A percentile compares a stretch with the other conserved stretches of the same genome.
These are phyloP conservation scores for Ephialtes manifestator DNA, from an alignment of 2,888 invertebrate species.

Conservation along the genomic window DNA sequence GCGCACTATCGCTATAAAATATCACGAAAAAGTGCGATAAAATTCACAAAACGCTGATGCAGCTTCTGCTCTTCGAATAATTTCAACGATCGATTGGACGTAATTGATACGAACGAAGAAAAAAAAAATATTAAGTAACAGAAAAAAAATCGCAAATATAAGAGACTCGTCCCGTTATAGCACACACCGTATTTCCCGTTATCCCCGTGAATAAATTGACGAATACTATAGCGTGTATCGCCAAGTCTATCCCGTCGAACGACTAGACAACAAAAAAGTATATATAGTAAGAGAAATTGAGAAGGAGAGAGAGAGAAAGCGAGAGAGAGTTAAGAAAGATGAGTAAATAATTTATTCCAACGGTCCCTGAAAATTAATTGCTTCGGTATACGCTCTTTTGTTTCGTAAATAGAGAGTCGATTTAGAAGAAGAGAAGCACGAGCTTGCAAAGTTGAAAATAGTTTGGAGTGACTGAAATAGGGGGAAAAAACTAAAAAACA, in stretches of 20 bases:
- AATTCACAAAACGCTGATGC: slow-evolving; percentile 29
- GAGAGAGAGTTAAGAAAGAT: slow-evolving; percentile 15
- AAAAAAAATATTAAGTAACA: slow-evolving; percentile 16
- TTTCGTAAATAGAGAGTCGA: slow-evolving; percentile 30
- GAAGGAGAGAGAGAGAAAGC: background rate
- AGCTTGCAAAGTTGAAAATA: slow-evolving; percentile 44
- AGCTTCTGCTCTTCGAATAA: slow-evolving; percentile 25
- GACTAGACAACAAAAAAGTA: slow-evolving; percentile 46
- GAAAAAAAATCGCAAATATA: slow-evolving; percentile 37
- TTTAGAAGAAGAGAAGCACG: slow-evolving; percentile 16
- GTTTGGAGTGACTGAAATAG: slow-evolving; percentile 27
- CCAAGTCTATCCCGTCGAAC: slow-evolving; percentile 49
- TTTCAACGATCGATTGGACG: slow-evolving; percentile 46
- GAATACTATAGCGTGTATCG: slow-evolving; percentile 47
- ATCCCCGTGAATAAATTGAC: slow-evolving; percentile 34
- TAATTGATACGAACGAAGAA: slow-evolving; percentile 38
- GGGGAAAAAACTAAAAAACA: slow-evolving; percentile 18
- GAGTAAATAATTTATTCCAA: slow-evolving; percentile 63
- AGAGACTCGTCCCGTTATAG: slow-evolving; percentile 43
- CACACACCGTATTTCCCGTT: slow-evolving; percentile 33
- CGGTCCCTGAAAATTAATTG: slow-evolving; percentile 51
- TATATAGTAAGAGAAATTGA: background rate
- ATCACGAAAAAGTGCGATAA: background rate
- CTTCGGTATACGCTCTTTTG: slow-evolving; percentile 52
- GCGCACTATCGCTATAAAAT: slow-evolving; percentile 38